Evolutionary conservation across 2,888 invertebrate species (phyloP).

Genomic region (Disparrhopalites patrizii): DNA sequence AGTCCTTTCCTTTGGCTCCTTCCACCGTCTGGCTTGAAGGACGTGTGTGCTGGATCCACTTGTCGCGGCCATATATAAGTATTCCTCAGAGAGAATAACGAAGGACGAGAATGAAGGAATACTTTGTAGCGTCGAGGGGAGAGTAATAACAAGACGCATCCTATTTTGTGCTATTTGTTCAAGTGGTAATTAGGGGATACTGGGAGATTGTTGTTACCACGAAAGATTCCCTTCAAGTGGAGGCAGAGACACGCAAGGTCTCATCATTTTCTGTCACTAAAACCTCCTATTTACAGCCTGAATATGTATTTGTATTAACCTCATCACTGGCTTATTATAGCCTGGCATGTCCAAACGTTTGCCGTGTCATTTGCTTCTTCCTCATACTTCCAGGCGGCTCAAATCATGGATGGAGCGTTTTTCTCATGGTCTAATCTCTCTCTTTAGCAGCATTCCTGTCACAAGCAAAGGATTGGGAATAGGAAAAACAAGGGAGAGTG

Average conservation of each 20-base stretch:
- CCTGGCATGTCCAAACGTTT: background rate
- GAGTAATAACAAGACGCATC: no score
- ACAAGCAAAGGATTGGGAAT: no score
- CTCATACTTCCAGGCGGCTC: no score
- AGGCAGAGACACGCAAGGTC: conserved; percentile 21
- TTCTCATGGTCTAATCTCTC: background rate
- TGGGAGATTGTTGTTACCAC: background rate
- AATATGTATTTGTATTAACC: no score
- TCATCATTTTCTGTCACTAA: conserved; percentile 26
- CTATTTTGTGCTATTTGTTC: no score
- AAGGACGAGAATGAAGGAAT: background rate
- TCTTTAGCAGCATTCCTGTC: background rate
- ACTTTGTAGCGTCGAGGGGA: background rate
- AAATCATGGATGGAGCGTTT: no score
- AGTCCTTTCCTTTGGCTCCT: background rate
- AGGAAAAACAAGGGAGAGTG: no score
- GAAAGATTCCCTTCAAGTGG: no score
- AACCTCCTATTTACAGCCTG: conserved; percentile 26
- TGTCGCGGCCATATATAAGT: no score
- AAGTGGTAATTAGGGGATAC: background rate
- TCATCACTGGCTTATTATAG: no score
- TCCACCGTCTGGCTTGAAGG: background rate
- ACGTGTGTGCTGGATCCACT: no score
- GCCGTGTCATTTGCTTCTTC: background rate
- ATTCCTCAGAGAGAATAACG: background rate